Percentiles rank a stretch among this genome's conserved stretches.
These are phyloP conservation scores for Melanostoma scalare DNA, from an alignment of 2,888 invertebrate genomes.

Conservation along the genomic window DNA sequence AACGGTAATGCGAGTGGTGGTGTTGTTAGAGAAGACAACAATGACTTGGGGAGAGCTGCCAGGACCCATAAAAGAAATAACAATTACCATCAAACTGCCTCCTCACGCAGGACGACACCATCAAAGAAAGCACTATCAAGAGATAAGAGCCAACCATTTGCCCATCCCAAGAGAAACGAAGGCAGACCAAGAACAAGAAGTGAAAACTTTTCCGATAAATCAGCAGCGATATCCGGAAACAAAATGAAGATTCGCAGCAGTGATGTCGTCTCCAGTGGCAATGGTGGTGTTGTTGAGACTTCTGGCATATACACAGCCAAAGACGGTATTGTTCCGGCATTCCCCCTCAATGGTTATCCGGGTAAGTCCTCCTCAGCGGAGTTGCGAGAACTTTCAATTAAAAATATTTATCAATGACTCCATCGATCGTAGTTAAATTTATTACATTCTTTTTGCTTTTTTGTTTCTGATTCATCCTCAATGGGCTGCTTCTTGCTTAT, in stretches of 20 bases:
- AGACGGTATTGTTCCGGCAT: conserved; percentile 36
- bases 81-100: conserved; percentile 17
- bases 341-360: conserved; percentile 59
- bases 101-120: conserved; percentile 1
- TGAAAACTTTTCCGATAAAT: conserved; percentile 48
- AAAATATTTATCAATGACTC: conserved; percentile 57
- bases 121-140: not conserved
- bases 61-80: not conserved
- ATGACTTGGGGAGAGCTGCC: conserved; percentile 1
- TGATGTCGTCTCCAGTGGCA: not conserved
- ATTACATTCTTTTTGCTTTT: conserved; percentile 33
- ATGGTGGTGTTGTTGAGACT: conserved; percentile 42
- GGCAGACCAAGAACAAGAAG: not conserved
- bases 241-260: conserved; percentile 38
- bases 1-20: not conserved
- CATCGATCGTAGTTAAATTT: conserved; percentile 50
- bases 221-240: conserved; percentile 12
- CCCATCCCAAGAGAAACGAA: conserved; percentile 20
- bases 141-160: conserved; percentile 1
- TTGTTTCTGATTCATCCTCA: not conserved
- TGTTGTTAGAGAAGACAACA: not conserved
- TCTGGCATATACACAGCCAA: conserved; percentile 40
- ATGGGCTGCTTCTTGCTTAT: conserved; percentile 30
- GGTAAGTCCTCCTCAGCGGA: conserved; percentile 44
- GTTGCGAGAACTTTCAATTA: conserved; percentile 61